These are phyloP conservation scores for Vulpes vulpes DNA, from an alignment of 2,113 vertebrate genomes.

Conservation along the genomic window DNA sequence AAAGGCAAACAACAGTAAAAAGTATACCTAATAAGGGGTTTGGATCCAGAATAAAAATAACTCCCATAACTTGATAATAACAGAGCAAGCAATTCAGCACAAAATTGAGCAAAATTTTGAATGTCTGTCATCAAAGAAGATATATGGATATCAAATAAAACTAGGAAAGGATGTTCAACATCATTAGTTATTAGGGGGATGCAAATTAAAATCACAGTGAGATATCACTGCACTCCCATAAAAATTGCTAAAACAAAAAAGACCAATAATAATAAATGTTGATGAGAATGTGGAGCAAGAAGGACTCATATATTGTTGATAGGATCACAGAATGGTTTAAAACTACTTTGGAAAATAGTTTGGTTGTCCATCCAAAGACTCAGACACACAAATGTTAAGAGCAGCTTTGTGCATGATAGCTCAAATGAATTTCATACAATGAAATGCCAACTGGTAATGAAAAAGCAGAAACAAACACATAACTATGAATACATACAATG, in stretches of 20 bases:
- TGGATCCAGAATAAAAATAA: neutral
- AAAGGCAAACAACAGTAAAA: neutral
- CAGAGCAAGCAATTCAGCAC: neutral
- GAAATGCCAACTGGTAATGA: neutral
- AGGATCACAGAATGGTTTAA: neutral
- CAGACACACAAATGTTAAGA: neutral
- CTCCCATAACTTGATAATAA: neutral
- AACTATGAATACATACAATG: neutral
- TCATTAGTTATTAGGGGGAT: neutral
- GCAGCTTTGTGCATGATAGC: neutral
- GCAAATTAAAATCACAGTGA: neutral
- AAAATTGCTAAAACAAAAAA: slow-evolving; percentile 22
- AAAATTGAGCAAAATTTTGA: neutral
- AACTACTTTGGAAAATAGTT: neutral
- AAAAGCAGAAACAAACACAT: neutral
- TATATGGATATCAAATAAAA: neutral
- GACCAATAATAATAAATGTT: neutral
- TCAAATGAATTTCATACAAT: neutral
- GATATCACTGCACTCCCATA: neutral
- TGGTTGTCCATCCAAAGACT: neutral
- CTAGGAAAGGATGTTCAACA: neutral
- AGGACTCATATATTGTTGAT: neutral
- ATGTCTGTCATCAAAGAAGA: neutral
- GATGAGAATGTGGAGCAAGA: neutral
- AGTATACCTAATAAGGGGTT: neutral